Base-by-base conservation (phyloP, 1,140 invertebrate species). In the Cyclargus thomasi region DNA sequence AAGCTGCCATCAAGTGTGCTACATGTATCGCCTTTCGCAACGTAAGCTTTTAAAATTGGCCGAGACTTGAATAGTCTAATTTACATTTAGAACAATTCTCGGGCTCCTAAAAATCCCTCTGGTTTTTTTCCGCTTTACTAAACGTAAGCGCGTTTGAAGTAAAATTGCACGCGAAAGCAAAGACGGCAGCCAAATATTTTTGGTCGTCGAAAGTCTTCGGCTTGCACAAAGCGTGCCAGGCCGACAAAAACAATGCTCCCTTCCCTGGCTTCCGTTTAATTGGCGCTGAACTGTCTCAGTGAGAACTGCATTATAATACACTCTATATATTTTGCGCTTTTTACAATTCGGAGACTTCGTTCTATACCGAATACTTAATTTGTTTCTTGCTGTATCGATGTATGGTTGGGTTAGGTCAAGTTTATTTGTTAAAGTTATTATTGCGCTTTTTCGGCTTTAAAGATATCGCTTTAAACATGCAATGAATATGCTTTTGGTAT, bases 211-310 rank as follows among this genome's bases (percentile, higher is more conserved):
- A 79, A 83, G 73, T 70, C 68, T 74, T 78, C 81, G 80, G 78
- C 71, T 71, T 64, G 59, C 73, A 81, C 81, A 85, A 85, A 85
- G 81, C 75, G 70, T 74, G 68, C 73, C 66, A 69, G 64, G 67
- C 67, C 62, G 23, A 64, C 74, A 79, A 78, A 79, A 83, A 85
- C 70, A 70, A 74, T 69, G 72, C 64, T 75, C 67, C 74, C 74
- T 65, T 77, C 75, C 77, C 76, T 74, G 70, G 68, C 70, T 70
- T 74, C 73, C 74, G 67, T 76, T 82, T 81, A 79, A 87, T 85
- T 86, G 78, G 77, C 74, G 69, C 67, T 68, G 53, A 39, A 67
- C 67, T 53, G 65, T 68, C 63, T 65, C 64, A 35, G 22, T 18
- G 53, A 65, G 47, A 65, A 65, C 64, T 65, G 64, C 53, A 36